Evolutionary conservation across 2,113 vertebrate species (phyloP).

Genomic region (Phylloscopus whistleri): DNA sequence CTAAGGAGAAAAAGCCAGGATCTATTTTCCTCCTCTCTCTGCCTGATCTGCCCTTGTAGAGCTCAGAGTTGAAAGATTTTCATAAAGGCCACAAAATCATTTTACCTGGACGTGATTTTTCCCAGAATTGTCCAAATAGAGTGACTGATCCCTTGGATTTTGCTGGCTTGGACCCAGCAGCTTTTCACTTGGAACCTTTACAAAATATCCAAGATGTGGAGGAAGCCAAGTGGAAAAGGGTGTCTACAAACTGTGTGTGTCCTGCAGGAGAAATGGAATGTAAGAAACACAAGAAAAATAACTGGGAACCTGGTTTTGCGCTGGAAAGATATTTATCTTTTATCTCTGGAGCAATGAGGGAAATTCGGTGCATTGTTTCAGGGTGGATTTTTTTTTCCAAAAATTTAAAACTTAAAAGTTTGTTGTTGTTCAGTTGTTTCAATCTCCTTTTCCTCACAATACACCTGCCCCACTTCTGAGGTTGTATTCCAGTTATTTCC

Average conservation of each 20-base stretch:
- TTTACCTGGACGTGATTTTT: background rate
- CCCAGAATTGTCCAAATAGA: background rate
- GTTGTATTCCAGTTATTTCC: background rate
- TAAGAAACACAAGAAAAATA: background rate
- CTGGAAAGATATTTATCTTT: background rate
- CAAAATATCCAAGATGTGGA: background rate
- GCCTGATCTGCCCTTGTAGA: background rate
- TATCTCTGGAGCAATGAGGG: background rate
- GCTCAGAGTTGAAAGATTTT: background rate
- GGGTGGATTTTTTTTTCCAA: background rate
- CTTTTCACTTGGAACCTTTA: background rate
- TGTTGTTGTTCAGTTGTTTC: background rate
- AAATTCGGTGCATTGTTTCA: background rate
- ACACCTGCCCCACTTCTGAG: background rate
- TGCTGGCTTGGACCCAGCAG: background rate
- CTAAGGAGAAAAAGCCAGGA: background rate
- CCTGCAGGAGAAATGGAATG: background rate
- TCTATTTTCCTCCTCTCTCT: background rate
- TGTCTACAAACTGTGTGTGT: background rate
- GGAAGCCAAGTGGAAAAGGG: background rate
- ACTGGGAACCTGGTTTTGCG: background rate
- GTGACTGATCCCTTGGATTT: background rate
- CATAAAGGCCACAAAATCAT: background rate
- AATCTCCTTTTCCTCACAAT: background rate
- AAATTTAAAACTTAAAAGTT: background rate